Conservation (phyloP, 1,140 invertebrate genomes). For the Drosophila parvula region DNA sequence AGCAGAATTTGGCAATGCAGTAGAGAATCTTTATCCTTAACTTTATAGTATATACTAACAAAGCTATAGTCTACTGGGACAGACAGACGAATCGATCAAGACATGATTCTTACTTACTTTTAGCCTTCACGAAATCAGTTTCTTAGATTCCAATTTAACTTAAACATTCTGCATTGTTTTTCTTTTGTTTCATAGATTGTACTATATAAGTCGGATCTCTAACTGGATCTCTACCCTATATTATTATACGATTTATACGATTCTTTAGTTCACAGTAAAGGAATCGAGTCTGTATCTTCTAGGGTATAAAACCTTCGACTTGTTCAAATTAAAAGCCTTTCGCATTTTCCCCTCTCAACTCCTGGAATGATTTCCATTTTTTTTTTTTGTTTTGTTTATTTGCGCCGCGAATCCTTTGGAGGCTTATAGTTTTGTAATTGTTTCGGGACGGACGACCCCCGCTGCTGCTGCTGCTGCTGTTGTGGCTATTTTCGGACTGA, state of each 20-base stretch:
- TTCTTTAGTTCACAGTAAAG: too few relatives aligned
- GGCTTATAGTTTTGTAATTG: constrained; percentile 82
- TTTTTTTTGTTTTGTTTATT: constrained; percentile 69
- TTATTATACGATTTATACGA: too few relatives aligned
- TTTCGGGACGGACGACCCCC: constrained; percentile 44
- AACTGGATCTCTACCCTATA: too few relatives aligned
- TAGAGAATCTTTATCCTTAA: not conserved
- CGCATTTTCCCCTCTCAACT: not conserved
- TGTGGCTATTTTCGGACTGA: constrained; percentile 70
- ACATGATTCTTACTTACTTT: too few relatives aligned
- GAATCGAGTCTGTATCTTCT: too few relatives aligned
- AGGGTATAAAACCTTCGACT: not conserved
- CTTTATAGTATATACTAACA: not conserved
- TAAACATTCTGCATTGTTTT: too few relatives aligned
- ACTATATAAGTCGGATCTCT: too few relatives aligned
- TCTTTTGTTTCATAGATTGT: too few relatives aligned
- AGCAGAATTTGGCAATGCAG: not conserved
- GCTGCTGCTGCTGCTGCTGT: constrained; percentile 5
- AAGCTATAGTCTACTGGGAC: not conserved
- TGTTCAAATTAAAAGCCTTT: too few relatives aligned
- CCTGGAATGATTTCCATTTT: constrained; percentile 44
- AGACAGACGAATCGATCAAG: too few relatives aligned
- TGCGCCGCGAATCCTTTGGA: constrained; percentile 64
- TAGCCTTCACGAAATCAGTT: too few relatives aligned
- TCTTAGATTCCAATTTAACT: too few relatives aligned